A percentile compares a stretch with the other conserved stretches of the same genome.
phyloP scores from a whole-genome alignment of 2,888 invertebrate genomes.

The Lochmaea crataegi region DNA sequence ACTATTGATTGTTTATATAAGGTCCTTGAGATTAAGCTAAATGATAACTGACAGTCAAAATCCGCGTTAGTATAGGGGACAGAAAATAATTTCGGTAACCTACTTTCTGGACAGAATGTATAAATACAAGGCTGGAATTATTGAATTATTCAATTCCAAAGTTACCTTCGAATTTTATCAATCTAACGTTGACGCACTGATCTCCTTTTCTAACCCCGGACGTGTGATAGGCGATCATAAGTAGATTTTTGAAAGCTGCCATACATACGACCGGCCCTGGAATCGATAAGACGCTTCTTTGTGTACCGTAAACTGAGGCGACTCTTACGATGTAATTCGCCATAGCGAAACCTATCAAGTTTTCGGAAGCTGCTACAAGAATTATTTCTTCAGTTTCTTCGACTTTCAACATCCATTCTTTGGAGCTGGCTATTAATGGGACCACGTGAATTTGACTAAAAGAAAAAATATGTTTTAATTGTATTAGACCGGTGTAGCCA shows the following conservation, averaged over 20 bases:
- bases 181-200: slow-evolving; percentile 69
- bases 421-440: slow-evolving; percentile 78
- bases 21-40: too few relatives aligned
- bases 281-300: slow-evolving; percentile 79
- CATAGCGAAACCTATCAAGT: slow-evolving; percentile 85
- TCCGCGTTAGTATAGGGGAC: too few relatives aligned
- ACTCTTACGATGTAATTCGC: slow-evolving; percentile 80
- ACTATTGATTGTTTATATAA: too few relatives aligned
- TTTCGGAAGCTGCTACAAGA: slow-evolving; percentile 75
- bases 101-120: too few relatives aligned
- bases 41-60: too few relatives aligned
- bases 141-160: background rate
- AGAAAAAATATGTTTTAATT: slow-evolving; percentile 34
- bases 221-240: slow-evolving; percentile 76
- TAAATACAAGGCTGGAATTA: too few relatives aligned
- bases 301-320: slow-evolving; percentile 88
- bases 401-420: slow-evolving; percentile 87
- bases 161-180: slow-evolving; percentile 66
- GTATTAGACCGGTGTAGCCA: background rate
- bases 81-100: too few relatives aligned
- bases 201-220: slow-evolving; percentile 68
- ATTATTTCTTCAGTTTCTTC: slow-evolving; percentile 83
- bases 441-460: slow-evolving; percentile 80
- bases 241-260: slow-evolving; percentile 70
- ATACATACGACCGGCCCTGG: slow-evolving; percentile 81